A percentile compares a stretch with the other conserved stretches of the same genome.
Evolutionary conservation across 2,113 vertebrate species (phyloP).

Genomic region (Nipponia nippon): DNA sequence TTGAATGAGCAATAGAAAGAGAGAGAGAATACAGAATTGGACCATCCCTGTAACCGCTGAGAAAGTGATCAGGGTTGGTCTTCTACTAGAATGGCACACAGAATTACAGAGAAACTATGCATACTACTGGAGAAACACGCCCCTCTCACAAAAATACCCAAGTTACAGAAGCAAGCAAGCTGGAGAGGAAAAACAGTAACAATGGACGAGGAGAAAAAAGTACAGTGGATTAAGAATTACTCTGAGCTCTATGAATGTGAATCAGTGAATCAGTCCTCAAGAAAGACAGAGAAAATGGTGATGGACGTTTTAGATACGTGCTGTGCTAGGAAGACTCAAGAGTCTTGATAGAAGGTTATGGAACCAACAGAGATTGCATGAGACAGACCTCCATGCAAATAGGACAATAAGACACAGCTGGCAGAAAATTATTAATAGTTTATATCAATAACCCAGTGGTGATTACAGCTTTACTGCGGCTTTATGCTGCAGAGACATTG

Average conservation of each 20-base stretch:
- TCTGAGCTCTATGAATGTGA: accelerated
- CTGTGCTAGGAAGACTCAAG: not conserved
- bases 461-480: not conserved
- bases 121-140: not conserved
- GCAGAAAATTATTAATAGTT: not conserved
- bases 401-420: not conserved
- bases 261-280: not conserved
- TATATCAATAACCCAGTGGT: not conserved
- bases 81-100: not conserved
- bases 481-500: not conserved
- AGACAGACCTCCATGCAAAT: not conserved
- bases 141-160: not conserved
- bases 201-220: not conserved
- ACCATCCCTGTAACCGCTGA: not conserved
- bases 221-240: not conserved
- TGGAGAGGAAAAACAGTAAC: not conserved
- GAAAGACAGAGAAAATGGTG: not conserved
- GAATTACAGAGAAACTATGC: not conserved
- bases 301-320: not conserved
- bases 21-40: not conserved
- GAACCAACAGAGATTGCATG: not conserved
- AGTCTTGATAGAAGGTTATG: not conserved
- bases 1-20: not conserved
- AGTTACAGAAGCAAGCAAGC: not conserved
- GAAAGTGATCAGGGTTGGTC: not conserved